Percentiles rank a stretch among this genome's conserved stretches.
phyloP scores from a whole-genome alignment of 2,888 invertebrate species.

The Drosophila acutilabella region DNA sequence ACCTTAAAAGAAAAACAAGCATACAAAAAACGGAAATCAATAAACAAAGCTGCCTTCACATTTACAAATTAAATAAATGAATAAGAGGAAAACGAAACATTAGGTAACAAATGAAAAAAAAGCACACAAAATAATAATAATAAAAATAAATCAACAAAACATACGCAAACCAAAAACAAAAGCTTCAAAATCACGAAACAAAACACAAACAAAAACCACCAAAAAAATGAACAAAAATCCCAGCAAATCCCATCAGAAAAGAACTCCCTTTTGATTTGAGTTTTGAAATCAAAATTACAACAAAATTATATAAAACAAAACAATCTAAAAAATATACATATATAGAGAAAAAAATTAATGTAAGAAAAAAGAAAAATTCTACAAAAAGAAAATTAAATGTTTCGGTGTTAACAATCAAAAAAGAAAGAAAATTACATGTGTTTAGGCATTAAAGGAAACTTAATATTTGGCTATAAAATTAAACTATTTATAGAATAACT shows the following conservation, averaged over 20 bases:
- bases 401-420: slow-evolving; percentile 68
- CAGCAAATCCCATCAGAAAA: slow-evolving; percentile 27
- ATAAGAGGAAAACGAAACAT: slow-evolving; percentile 66
- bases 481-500: slow-evolving; percentile 32
- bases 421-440: slow-evolving; percentile 44
- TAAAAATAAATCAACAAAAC: slow-evolving; percentile 10
- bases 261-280: slow-evolving; percentile 6
- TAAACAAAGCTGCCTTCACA: slow-evolving; percentile 84
- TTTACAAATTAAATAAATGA: slow-evolving; percentile 81
- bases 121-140: slow-evolving; percentile 79
- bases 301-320: slow-evolving; percentile 18
- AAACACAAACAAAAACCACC: slow-evolving; percentile 44
- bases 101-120: slow-evolving; percentile 54
- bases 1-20: slow-evolving; percentile 61
- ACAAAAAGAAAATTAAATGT: slow-evolving; percentile 55
- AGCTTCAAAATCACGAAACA: slow-evolving; percentile 20
- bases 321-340: slow-evolving; percentile 33
- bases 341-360: slow-evolving; percentile 15
- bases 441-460: slow-evolving; percentile 61
- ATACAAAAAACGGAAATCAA: slow-evolving; percentile 83
- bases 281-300: slow-evolving; percentile 19
- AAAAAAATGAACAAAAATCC: slow-evolving; percentile 35
- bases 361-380: slow-evolving; percentile 17
- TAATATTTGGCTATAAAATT: slow-evolving; percentile 62
- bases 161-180: slow-evolving; percentile 40